Conservation (phyloP, 2,113 vertebrate species). For the Mugil cephalus region DNA sequence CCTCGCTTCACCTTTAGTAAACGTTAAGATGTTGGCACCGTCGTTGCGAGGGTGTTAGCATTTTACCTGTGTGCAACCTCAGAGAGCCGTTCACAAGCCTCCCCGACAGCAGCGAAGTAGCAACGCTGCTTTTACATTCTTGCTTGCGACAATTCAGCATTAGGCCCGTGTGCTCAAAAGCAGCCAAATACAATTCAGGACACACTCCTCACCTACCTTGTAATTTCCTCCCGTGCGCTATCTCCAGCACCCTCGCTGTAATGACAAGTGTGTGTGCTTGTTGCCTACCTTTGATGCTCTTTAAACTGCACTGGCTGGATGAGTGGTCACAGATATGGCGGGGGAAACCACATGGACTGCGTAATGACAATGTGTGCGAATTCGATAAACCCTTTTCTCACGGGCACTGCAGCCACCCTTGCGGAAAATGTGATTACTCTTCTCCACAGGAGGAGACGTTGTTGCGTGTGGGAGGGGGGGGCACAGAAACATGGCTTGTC, state of each 20-base stretch:
- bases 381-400: constrained; percentile 81
- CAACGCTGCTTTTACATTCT: not conserved
- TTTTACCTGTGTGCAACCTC: too few relatives aligned
- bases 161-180: not conserved
- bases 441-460: constrained; percentile 62
- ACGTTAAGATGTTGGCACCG: too few relatives aligned
- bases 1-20: too few relatives aligned
- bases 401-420: constrained; percentile 64
- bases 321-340: constrained; percentile 69
- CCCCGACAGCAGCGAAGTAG: too few relatives aligned
- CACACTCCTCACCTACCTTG: constrained; percentile 29
- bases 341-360: constrained; percentile 57
- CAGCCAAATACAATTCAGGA: constrained; percentile 15
- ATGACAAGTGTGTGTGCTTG: constrained; percentile 25
- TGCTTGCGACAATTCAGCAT: constrained; percentile 7
- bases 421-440: constrained; percentile 80
- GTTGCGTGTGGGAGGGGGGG: not conserved
- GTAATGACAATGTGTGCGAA: constrained; percentile 78
- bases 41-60: too few relatives aligned
- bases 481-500: constrained; percentile 32
- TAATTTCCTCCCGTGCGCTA: constrained; percentile 47
- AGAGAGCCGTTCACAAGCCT: too few relatives aligned
- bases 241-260: constrained; percentile 35
- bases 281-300: constrained; percentile 56
- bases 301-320: constrained; percentile 60